These are phyloP conservation scores for Drosophila macrospina DNA, from an alignment of 2,888 invertebrate species.

Conservation along the genomic window DNA sequence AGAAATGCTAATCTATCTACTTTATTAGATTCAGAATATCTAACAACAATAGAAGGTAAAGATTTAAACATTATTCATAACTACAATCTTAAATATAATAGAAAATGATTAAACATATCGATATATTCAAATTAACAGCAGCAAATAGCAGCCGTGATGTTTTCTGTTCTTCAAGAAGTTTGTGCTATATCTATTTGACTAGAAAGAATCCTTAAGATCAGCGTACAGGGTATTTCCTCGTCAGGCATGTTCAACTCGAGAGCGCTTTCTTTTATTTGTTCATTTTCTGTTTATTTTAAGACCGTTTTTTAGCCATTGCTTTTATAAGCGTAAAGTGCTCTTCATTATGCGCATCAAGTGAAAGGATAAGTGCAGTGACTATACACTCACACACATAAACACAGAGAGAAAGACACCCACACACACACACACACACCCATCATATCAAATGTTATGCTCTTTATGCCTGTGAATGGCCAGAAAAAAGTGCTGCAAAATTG, in stretches of 20 bases:
- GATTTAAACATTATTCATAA: no score
- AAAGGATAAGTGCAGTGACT: conserved; percentile 80
- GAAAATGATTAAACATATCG: no score
- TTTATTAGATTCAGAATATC: no score
- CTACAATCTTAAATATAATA: no score
- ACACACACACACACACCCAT: conserved; percentile 15
- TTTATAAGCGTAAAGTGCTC: conserved; percentile 81
- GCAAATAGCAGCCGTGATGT: no score
- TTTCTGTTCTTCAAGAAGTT: no score
- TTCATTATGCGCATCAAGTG: conserved; percentile 83
- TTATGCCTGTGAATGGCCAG: conserved; percentile 55
- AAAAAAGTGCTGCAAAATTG: conserved; percentile 63
- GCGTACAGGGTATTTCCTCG: conserved; percentile 16
- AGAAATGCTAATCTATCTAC: no score
- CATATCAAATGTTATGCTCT: conserved; percentile 48
- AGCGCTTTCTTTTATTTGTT: conserved; percentile 9
- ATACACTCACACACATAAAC: conserved; percentile 28
- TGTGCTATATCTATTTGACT: no score
- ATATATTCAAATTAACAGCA: no score
- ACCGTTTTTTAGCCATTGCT: conserved; percentile 65
- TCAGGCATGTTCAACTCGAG: not conserved
- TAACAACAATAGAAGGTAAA: no score
- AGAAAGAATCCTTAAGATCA: not conserved
- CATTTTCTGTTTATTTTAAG: conserved; percentile 54
- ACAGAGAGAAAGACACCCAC: conserved; percentile 3